Evolutionary conservation across 2,113 vertebrate genomes (phyloP), one percentile per base, ranked within the genome.

Genomic region (Vidua macroura): DNA sequence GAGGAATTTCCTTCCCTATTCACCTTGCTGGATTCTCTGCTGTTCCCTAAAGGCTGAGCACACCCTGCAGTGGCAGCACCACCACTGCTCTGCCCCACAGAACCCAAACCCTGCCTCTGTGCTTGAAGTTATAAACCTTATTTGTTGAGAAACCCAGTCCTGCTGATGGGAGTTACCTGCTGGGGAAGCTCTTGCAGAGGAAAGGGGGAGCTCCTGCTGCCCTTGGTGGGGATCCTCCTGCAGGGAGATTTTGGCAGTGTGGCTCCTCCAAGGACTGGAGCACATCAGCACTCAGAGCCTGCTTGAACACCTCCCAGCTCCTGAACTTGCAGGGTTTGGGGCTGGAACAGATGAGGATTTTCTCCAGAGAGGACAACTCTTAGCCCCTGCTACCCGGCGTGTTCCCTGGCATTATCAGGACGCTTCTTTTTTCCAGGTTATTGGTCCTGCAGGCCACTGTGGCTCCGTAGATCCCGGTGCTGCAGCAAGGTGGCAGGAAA

Each of bases 401-500:
- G 2, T 2, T n/a, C 27, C 31, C 18, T 46, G 3, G 2, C 15
- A 44, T 39, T 7, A 13, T 17, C 68, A 60, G 53, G 39, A 41
- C 3, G 7, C 12, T 67, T 11, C 43, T 63, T 37, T 77, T 37
- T 13, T 4, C 41, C 30, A 66, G 63, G 30, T 79, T 23, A 44
- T 23, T 64, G 31, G 11, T 33, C 66, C 80, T 58, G 30, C 41
- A 30, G 43, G n/a, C 16, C 55, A 0, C 5, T 28, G 52, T 12
- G 25, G 76, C 23, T 56, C 19, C 0, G 1, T 9, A 67, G 44
- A 67, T 37, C 60, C 37, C 7, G 3, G 56, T 21, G 66, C 70
- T 60, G 78, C 94, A 95, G 92, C 82, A 64, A 92, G 83, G 86
- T 88, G 93, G 80, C 86, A 90, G 88, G 67, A 88, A 85, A 92